phyloP scores from a whole-genome alignment of 2,888 invertebrate species.

The Arge pagana region DNA sequence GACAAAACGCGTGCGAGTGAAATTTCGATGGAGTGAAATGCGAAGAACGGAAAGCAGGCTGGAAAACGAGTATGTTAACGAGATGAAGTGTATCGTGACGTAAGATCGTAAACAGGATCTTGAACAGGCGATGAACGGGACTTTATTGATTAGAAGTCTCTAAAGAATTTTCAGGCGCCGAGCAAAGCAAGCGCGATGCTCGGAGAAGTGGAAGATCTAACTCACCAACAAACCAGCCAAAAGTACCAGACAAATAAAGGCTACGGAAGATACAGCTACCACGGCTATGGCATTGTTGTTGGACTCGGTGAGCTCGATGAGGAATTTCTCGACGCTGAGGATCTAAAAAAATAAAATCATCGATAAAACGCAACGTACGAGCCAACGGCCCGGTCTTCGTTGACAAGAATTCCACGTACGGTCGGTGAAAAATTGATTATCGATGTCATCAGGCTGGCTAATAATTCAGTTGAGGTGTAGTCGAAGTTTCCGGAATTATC shows the following conservation, averaged over 20 bases:
- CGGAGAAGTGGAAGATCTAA: no score
- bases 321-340: conserved; percentile 40
- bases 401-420: conserved; percentile 39
- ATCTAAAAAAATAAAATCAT: conserved; percentile 40
- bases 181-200: no score
- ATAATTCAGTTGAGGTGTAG: conserved; percentile 43
- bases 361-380: no score
- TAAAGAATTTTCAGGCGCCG: no score
- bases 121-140: no score
- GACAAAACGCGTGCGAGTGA: no score
- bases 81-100: no score
- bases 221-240: conserved; percentile 79
- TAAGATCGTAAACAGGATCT: no score
- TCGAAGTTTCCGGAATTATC: conserved; percentile 48
- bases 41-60: no score
- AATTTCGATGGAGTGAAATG: no score
- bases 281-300: conserved; percentile 70
- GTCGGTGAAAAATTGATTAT: conserved; percentile 41
- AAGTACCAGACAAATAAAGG: conserved; percentile 75
- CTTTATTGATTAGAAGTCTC: no score
- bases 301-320: conserved; percentile 50
- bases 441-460: conserved; percentile 42
- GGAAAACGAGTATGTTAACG: no score
- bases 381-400: neutral
- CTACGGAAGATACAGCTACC: conserved; percentile 80